Percentiles rank a stretch among this genome's conserved stretches.
phyloP scores from a whole-genome alignment of 1,140 invertebrate genomes.

The Cotesia glomerata region DNA sequence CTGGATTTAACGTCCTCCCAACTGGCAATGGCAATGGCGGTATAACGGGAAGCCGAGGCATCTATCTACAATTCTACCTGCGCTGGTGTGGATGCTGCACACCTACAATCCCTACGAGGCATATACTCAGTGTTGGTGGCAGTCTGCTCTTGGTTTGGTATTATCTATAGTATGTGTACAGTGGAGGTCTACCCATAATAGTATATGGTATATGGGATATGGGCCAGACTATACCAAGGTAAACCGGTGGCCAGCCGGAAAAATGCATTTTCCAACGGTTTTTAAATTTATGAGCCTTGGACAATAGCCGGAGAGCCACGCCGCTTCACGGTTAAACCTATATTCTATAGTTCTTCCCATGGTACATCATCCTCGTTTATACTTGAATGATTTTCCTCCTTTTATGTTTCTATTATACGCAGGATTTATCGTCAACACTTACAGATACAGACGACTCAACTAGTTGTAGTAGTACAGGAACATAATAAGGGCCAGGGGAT shows the following conservation, averaged over 20 bases:
- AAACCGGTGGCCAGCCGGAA: conserved; percentile 34
- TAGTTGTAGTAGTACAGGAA: too few relatives aligned
- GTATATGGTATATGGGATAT: too few relatives aligned
- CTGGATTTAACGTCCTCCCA: too few relatives aligned
- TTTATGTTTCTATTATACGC: conserved; percentile 14
- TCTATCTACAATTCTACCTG: too few relatives aligned
- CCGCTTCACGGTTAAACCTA: conserved; percentile 29
- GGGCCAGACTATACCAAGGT: conserved; percentile 18
- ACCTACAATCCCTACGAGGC: neutral
- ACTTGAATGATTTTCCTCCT: neutral
- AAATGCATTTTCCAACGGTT: conserved; percentile 42
- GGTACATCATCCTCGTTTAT: conserved; percentile 14
- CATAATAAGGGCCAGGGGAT: too few relatives aligned
- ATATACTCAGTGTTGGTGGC: neutral
- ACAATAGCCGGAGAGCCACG: conserved; percentile 32
- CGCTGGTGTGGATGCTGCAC: neutral
- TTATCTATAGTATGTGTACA: too few relatives aligned
- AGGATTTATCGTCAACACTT: neutral
- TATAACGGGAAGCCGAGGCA: too few relatives aligned
- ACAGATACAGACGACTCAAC: too few relatives aligned
- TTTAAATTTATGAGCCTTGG: conserved; percentile 37
- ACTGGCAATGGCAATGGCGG: too few relatives aligned
- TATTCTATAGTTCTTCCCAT: neutral
- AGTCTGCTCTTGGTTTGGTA: too few relatives aligned
- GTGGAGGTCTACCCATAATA: too few relatives aligned